Conservation (phyloP, 2,888 invertebrate species). For the Frankliniella intonsa region DNA sequence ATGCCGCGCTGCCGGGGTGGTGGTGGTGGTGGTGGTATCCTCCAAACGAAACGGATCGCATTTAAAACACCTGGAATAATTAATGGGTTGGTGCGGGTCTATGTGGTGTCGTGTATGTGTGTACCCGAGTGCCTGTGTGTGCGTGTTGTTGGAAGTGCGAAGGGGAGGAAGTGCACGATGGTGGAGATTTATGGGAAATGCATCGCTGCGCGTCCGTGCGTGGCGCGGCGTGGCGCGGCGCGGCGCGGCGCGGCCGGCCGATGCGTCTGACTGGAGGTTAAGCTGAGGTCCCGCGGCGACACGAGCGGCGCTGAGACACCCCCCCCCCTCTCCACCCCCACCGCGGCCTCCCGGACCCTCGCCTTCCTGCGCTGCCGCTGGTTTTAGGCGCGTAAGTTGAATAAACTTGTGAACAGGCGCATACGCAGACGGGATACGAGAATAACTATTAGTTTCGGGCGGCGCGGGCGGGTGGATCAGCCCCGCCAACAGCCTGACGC, state of each 20-base stretch:
- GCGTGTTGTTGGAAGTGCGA: neutral
- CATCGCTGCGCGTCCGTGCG: neutral
- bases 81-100: neutral
- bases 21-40: neutral
- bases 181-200: neutral
- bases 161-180: neutral
- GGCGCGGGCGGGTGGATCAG: no score
- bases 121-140: neutral
- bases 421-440: no score
- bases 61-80: constrained; percentile 25
- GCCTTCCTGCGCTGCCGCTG: no score
- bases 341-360: no score
- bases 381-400: no score
- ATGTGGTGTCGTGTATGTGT: neutral
- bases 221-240: neutral
- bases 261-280: no score
- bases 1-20: neutral
- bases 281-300: no score
- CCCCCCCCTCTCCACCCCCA: no score
- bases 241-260: neutral
- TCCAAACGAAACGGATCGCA: neutral
- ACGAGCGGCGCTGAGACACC: no score
- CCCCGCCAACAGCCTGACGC: no score
- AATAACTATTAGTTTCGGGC: no score
- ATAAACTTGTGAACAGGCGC: no score